Conservation (phyloP, 2,113 vertebrate genomes). For the Potamarius usumacintae region DNA sequence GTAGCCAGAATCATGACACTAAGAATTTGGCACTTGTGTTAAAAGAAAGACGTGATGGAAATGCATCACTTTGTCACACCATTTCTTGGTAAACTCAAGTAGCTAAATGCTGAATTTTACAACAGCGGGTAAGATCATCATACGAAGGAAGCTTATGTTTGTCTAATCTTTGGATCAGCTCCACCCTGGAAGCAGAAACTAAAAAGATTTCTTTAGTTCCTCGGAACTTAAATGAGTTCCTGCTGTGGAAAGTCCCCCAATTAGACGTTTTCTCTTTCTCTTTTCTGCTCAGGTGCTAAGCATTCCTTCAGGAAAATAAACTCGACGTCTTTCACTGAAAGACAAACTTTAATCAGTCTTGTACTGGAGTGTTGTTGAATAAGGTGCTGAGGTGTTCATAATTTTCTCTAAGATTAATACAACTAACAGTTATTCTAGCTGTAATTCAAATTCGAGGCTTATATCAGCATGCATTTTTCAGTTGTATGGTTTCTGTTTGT, state of each 20-base stretch:
- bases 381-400: too few relatives aligned
- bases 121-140: not conserved
- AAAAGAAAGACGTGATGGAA: not conserved
- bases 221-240: not conserved
- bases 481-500: not conserved
- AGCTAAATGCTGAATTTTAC: not conserved
- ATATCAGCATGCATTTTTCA: too few relatives aligned
- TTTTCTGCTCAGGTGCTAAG: not conserved
- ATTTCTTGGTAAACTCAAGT: not conserved
- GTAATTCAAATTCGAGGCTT: too few relatives aligned
- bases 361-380: too few relatives aligned
- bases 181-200: not conserved
- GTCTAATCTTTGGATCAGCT: not conserved
- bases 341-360: not conserved
- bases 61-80: not conserved
- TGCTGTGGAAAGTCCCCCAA: not conserved
- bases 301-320: not conserved
- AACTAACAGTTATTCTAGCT: too few relatives aligned
- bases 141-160: not conserved
- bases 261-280: not conserved
- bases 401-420: too few relatives aligned
- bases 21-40: not conserved
- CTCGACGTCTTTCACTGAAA: not conserved
- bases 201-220: not conserved
- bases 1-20: not conserved